Base-by-base conservation (phyloP, 2,888 invertebrate genomes). In the Cremastinae sp. region DNA sequence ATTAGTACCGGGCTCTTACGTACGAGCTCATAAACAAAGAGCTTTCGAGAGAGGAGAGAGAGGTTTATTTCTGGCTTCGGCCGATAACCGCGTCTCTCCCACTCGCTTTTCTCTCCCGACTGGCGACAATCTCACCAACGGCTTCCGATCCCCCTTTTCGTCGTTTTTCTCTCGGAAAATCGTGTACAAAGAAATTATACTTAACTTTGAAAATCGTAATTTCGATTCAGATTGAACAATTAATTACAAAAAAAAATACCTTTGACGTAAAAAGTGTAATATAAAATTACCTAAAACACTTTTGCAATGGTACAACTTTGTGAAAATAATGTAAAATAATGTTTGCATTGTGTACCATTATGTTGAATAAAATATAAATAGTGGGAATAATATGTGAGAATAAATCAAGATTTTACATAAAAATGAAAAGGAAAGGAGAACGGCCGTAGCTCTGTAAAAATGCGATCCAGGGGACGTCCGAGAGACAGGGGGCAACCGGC, bases 11-110 rank as follows among this genome's bases (percentile, higher is more conserved):
- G 22, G 49, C 12, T 34, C 54, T 14, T 14, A 49, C 62, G 65
- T 61, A 68, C 56, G 53, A 53, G 65, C 65, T 71, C 74, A 75
- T 82, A 81, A 80, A 82, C 82, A 80, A 80, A 80, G 81, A 82
- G 74, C 82, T 75, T 75, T 78, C 53, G 49, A 62, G 28, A 70
- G 74, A 43, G 61, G 78, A 43, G 51, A 62, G 54, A 36, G 51
- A 64, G 54, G 54, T 75, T 78, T 79, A 76, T 79, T 81, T 81
- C 75, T 66, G 75, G 74, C 73, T 16, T 47, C 64, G 77, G 59
- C 75, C 79, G 71, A 72, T 75, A 75, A 75, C 77, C 75, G 75
- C 28, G 58, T 69, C 54, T 38, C 45, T 18, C 38, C 34, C 43
- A 53, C 36, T 45, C 8, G 62, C 71, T 38, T 51, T 51, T 22